Base-by-base conservation (phyloP, 2,113 vertebrate genomes). In the Sylvietta virens region DNA sequence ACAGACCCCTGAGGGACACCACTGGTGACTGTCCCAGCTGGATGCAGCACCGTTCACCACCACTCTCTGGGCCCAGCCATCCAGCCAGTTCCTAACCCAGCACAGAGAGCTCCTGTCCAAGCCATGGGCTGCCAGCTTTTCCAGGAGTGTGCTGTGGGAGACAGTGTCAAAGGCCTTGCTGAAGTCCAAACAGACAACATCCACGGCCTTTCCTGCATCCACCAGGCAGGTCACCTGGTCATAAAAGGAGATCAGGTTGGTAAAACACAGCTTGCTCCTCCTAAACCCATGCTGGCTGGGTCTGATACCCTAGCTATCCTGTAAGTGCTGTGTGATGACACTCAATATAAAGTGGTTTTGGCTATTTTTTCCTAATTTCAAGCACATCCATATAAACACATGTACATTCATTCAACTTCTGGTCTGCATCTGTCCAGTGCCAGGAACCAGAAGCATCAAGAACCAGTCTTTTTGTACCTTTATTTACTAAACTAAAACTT, bases 211-310 rank as follows among this genome's bases (percentile, higher is more conserved):
- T 17, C 58, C 23, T 3, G 2, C 4, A n/a, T 22, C 10, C 8
- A 50, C 28, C 57, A 62, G 23, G 18, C 0, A 0, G 21, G 10
- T 27, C 10, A 50, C 5, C 5, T 27, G 45, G 35, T 40, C 57
- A 50, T 21, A 27, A 16, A 62, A 50, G 28, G 22, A 50, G 73
- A 16, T 1, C 22, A n/a, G 17, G 4, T 13, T 27, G 35, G 45
- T 50, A 30, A 62, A 78, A 33, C 11, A 51, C 0, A 0, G 40
- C 30, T 37, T 16, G 6, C 4, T 8, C 8, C 37, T 62, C 10
- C 47, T 27, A 51, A 22, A 42, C 6, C 8, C 14, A 13, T 6
- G 3, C 37, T 51, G 58, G 30, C 30, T 78, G 30, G 30, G 37
- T 28, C 23, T 51, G 45, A 51, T 22, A 40, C 17, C 10, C 37